phyloP scores from a whole-genome alignment of 2,888 invertebrate genomes.

The Nymphalis c-album region DNA sequence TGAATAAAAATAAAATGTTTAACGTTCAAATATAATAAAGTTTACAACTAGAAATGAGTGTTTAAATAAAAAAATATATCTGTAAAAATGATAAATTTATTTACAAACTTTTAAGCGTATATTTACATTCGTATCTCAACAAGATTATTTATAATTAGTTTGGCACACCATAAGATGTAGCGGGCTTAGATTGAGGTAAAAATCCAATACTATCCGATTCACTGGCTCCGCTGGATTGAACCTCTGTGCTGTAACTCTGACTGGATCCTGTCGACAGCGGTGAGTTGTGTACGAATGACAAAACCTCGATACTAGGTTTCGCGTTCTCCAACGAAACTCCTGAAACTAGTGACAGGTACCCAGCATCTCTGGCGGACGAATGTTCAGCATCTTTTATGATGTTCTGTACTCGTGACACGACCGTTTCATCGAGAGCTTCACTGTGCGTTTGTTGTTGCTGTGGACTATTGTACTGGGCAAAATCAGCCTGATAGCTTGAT shows the following conservation, averaged over 20 bases:
- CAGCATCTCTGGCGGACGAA: conserved; percentile 63
- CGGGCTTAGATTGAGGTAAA: conserved; percentile 63
- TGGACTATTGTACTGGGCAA: conserved; percentile 57
- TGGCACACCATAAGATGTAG: conserved; percentile 62
- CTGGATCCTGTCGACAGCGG: conserved; percentile 39
- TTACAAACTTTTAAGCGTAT: conserved; percentile 32
- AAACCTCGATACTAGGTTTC: conserved; percentile 69
- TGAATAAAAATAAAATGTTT: conserved; percentile 37
- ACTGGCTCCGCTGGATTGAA: not conserved
- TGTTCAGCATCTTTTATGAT: conserved; percentile 72
- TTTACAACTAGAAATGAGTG: not conserved
- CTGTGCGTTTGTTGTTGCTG: conserved; percentile 51
- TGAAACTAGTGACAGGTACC: conserved; percentile 68
- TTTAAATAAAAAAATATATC: conserved; percentile 18
- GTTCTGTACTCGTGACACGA: conserved; percentile 63
- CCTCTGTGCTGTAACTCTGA: conserved; percentile 9
- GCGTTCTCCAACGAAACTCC: conserved; percentile 70
- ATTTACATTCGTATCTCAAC: conserved; percentile 49
- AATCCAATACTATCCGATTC: conserved; percentile 49
- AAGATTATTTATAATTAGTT: conserved; percentile 52
- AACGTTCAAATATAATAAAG: not conserved
- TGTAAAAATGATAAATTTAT: conserved; percentile 15
- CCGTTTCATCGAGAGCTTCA: conserved; percentile 64
- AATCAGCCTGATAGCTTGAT: conserved; percentile 62
- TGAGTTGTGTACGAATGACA: conserved; percentile 70